Base-by-base conservation (phyloP, 2,797 vertebrate species). In the Syngnathus acus region DNA sequence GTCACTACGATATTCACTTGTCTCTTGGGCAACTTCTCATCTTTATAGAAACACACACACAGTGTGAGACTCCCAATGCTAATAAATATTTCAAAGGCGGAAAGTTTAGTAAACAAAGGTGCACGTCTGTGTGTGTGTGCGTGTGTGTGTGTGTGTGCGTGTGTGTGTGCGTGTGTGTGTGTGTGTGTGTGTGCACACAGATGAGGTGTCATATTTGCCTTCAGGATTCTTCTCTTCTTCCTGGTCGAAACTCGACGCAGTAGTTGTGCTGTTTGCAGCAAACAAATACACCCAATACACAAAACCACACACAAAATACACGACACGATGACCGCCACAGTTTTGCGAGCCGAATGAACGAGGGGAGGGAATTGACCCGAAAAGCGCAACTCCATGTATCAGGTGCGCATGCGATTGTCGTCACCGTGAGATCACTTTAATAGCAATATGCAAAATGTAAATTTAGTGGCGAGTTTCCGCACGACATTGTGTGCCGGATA, bases 41-140 rank as follows among this genome's bases (percentile, higher is more conserved):
- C 60, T 62, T 62, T 48, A 62, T 66, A 51, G 60, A 62, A 48
- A 39, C 55, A 62, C 72, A 55, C 70, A 82, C 72, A 78, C 68
- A 66, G 61, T 65, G 26, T 64, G 58, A 67, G 48, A 55, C 66
- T 78, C 71, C 72, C 86, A 70, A 47, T 54, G 65, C 75, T 86
- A 87, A 90, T 89, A 89, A 91, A 91, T 90, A 91, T 92, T 91
- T 89, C 83, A 90, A 72, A 78, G 75, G 67, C 74, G 79, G 86
- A 90, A 87, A 90, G 87, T 92, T 91, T 91, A 88, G 88, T 89
- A 91, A 89, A 83, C 87, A 84, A 86, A n/a, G 26, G 51, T 65
- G 39, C 23, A 37, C 40, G 37, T 21, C n/a, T 39, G 64, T 59
- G 67, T 68, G 45, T 72, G 65, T 72, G 64, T 48, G 70, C n/a